Base-by-base conservation (phyloP, 2,113 vertebrate species). In the Fukomys damarensis region DNA sequence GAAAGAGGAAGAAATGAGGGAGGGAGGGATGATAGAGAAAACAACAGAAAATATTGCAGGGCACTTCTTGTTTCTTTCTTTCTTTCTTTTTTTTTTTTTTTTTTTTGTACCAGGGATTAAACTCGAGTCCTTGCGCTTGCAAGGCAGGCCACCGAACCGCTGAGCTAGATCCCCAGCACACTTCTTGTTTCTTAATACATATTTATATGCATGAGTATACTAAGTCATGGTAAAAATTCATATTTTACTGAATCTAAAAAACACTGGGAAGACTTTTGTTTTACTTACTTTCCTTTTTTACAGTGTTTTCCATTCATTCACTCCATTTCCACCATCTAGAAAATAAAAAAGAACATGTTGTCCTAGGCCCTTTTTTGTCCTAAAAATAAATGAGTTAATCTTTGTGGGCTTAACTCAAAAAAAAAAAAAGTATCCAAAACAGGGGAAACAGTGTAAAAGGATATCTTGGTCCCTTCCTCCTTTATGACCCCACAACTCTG, bases 301-400 rank as follows among this genome's bases (percentile, higher is more conserved):
- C 8, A 72, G 35, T n/a, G 81, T 81, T 70, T 89, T 96, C 19
- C 65, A 89, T 86, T 88, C 83, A 90, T 86, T 92, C 85, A 93
- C 91, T 89, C 77, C 41, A 63, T 91, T 86, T 94, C 52, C 32
- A 81, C 86, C 74, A 66, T 86, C 52, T 91, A 26, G 74, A 96
- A 94, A 83, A 65, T 82, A 93, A 94, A 56, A 46, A 49, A 46
- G 20, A 43, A 41, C 10, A 43, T n/a, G n/a, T n/a, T n/a, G 70
- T 43, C 70, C 49, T 54, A 38, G 72, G n/a, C 26, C 30, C 20
- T 58, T 68, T 72, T 35, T 72, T 32, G 9, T 49, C 92, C 52
- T 92, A 86, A 92, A 66, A 91, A 74, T 79, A 89, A 94, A 85
- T 54, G 24, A 84, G 16, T 68, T 77, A 56, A 66, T 38, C 52